Evolutionary conservation across 2,888 invertebrate species (phyloP), one percentile per base, ranked within the genome.

Genomic region (Bombyx huttoni): DNA sequence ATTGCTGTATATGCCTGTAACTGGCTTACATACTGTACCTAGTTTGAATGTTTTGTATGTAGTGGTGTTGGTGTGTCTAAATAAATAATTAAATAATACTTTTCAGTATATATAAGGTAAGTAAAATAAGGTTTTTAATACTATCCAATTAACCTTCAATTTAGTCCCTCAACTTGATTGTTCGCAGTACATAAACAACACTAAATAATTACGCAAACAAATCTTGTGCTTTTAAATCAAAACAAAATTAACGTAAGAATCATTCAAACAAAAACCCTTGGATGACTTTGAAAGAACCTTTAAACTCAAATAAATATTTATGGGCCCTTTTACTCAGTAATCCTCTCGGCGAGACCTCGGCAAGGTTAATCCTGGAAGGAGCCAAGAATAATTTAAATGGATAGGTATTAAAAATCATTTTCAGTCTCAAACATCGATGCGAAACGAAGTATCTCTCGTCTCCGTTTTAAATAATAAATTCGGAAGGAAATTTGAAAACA

Each of bases 351-450:
- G 47, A 47, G 46, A 34, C 12, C 46, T 13, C 10, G 47, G 46
- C 50, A 52, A 57, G 60, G 68, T 59, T 75, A 70, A 76, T 70
- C 72, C 65, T 59, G 61, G 64, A 70, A 67, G 68, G 68, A 70
- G 64, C 65, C 60, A 62, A 73, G 73, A 75, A 78, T 79, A 73
- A 73, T 74, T 73, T 60, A 72, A 63, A 59, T 48, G 40, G 24
- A 57, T 56, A 54, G 62, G 67, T 69, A 70, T 75, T 72, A 70
- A 67, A 69, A 72, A 75, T 73, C 63, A 68, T 73, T 73, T 70
- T 66, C 69, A 24, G 56, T 70, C 69, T 40, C 40, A 40, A 40
- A 40, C 40, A 12, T 40, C 8, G 12, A 40, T 3, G 40, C 24
- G 5, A 24, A 24, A 40, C 12, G 40, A 40, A 40, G 40, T 40